Evolutionary conservation across 1,140 invertebrate species (phyloP), one percentile per base, ranked within the genome.

Genomic region (Pygmarrhopalites habei): DNA sequence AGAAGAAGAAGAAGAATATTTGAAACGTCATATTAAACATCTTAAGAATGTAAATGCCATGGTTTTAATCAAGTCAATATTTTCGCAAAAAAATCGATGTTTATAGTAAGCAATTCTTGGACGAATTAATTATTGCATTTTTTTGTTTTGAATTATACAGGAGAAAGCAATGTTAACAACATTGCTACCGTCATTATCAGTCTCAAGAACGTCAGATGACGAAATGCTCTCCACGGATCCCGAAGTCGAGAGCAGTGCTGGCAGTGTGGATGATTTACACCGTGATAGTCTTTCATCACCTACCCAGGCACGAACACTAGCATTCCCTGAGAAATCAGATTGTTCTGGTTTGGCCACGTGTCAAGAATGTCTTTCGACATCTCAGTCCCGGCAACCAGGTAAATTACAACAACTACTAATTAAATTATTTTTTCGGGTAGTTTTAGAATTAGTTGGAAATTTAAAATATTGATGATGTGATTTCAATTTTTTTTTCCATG

Each of bases 191-290:
- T 85, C 85, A 64, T 78, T 92, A 51, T 83, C 84, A 41, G 78
- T 92, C 47, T 83, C 84, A n/a, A 79, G 88, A 63, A 84, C 87
- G 19, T 90, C 88, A 3, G 90, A 92, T 76, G 89, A 92, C 73
- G 90, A 92, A 73, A 75, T 86, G 67, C 80, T 90, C 64, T 81
- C 87, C 17, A 77, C 73, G 23, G 77, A 78, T 56, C 85, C 84
- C 1, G 80, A 82, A 29, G 81, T 84, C 3, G 76, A 76, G 65
- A 51, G 55, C 57, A 58, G 55, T 59, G 69, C 66, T 4, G 77
- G 75, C 4, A 76, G 74, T 68, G 78, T 85, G 58, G 88, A 89
- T 65, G 77, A 79, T 62, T 59, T 72, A 47, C 66, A 65, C 47
- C 61, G 52, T 4, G 69, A 56, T 46, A 21, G 5, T 21, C 4